Conservation (phyloP, 2,113 vertebrate species). For the Gavia stellata region DNA sequence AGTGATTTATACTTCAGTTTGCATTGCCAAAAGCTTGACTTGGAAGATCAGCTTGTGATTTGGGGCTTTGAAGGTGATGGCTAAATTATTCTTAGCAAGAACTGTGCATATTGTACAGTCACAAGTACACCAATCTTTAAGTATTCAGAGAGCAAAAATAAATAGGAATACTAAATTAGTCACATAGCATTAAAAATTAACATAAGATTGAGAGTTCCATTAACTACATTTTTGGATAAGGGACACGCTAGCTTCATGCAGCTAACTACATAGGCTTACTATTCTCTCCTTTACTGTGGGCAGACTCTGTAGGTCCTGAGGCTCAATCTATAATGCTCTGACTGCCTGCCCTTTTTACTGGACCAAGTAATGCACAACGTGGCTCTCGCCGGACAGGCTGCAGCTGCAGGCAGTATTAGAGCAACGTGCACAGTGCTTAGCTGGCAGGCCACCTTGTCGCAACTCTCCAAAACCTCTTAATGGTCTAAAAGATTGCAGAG, state of each 20-base stretch:
- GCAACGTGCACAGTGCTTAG: background rate
- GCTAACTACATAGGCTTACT: background rate
- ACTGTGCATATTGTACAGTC: background rate
- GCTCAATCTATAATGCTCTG: background rate
- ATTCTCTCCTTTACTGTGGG: background rate
- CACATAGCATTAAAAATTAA: conserved; percentile 15
- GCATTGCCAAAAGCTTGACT: conserved; percentile 11
- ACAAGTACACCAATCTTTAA: background rate
- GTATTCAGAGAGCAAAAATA: conserved; percentile 11
- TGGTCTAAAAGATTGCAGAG: background rate
- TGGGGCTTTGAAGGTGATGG: background rate
- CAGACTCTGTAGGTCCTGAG: background rate
- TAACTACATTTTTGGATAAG: background rate
- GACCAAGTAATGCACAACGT: rapidly evolving
- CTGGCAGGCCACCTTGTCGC: background rate
- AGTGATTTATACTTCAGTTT: background rate
- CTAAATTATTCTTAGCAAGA: conserved; percentile 20
- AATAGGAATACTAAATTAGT: background rate
- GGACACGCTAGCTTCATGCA: background rate
- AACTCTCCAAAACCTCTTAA: background rate
- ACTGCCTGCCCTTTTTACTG: background rate
- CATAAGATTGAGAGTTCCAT: background rate
- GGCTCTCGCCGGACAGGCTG: background rate
- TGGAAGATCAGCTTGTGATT: background rate
- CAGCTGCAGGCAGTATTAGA: background rate